These are phyloP conservation scores for Eupithecia tripunctaria DNA, from an alignment of 2,888 invertebrate genomes.

Conservation along the genomic window DNA sequence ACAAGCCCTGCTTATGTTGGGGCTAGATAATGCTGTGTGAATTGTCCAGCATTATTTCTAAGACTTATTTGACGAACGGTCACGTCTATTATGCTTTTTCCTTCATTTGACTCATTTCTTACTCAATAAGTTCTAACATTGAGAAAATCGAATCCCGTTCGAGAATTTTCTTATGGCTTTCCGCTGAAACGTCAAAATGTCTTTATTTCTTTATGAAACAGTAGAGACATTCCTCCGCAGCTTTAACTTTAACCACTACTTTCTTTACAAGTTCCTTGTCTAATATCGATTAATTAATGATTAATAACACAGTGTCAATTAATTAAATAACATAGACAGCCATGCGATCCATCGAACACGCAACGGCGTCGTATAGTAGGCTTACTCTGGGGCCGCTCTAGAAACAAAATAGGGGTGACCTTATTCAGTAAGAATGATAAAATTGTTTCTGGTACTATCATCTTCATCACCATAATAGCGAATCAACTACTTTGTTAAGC, in stretches of 20 bases:
- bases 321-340: slow-evolving; percentile 47
- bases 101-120: neutral
- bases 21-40: no score
- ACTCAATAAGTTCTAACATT: neutral
- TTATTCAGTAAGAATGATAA: neutral
- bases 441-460: neutral
- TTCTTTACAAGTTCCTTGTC: neutral
- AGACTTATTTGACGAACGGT: no score
- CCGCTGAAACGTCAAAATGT: neutral
- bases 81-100: neutral
- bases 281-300: slow-evolving; percentile 10
- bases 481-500: no score
- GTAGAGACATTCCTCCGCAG: no score
- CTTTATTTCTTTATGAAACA: no score
- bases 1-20: no score
- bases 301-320: slow-evolving; percentile 34
- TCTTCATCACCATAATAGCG: no score
- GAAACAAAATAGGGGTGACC: no score
- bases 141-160: no score
- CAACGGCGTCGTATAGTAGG: slow-evolving; percentile 36
- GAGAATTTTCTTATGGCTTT: neutral
- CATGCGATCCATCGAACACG: slow-evolving; percentile 49
- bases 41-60: no score
- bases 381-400: no score
- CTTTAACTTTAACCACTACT: no score